Conservation (phyloP, 1,140 invertebrate genomes). For the Drosophila sp. region DNA sequence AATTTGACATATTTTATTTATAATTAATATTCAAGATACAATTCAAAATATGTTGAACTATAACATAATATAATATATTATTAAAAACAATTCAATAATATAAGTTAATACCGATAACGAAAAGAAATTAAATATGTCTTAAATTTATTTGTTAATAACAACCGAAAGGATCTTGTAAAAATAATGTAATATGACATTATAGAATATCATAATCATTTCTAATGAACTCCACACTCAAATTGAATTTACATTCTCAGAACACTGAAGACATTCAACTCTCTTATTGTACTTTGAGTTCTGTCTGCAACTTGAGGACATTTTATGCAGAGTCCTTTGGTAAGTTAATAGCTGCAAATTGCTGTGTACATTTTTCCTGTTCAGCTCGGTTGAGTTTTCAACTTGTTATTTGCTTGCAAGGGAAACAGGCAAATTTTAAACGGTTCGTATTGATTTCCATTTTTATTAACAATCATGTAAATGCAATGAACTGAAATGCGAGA, state of each 20-base stretch:
- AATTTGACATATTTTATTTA: too few relatives aligned
- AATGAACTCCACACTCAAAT: not conserved
- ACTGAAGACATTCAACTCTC: conserved; percentile 8
- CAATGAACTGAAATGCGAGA: conserved; percentile 74
- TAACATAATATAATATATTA: too few relatives aligned
- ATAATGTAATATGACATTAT: too few relatives aligned
- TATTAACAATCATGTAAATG: conserved; percentile 81
- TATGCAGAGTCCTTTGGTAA: conserved; percentile 11
- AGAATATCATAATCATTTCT: too few relatives aligned
- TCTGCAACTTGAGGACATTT: conserved; percentile 11
- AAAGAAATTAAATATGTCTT: too few relatives aligned
- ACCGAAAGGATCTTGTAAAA: too few relatives aligned
- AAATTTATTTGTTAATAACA: too few relatives aligned
- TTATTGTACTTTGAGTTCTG: conserved; percentile 24
- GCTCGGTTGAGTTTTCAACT: not conserved
- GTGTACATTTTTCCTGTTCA: not conserved
- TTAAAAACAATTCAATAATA: too few relatives aligned
- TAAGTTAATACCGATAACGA: too few relatives aligned
- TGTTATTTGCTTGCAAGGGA: not conserved
- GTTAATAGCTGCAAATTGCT: conserved; percentile 38
- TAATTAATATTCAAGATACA: too few relatives aligned
- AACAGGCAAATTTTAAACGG: conserved; percentile 42
- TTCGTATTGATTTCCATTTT: conserved; percentile 76
- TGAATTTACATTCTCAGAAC: conserved; percentile 6
- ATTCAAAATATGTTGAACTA: too few relatives aligned